Evolutionary conservation across 2,888 invertebrate species (phyloP), one percentile per base, ranked within the genome.

Genomic region (Nymphalis c-album): DNA sequence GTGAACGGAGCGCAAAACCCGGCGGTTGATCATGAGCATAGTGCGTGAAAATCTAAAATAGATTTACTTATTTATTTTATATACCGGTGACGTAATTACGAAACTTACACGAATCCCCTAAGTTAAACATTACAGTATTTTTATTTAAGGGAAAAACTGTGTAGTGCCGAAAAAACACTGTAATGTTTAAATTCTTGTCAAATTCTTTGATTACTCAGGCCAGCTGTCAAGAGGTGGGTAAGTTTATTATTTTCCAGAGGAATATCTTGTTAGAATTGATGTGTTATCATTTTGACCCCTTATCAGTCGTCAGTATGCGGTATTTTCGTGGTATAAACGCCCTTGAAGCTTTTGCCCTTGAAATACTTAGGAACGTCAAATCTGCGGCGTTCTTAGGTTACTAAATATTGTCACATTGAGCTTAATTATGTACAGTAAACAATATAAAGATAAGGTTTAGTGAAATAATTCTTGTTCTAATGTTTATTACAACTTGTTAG

Each of bases 221-320:
- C 88, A 93, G 93, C 91, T 95, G 94, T 94, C 94, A 95, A 95
- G 95, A 95, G 95, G 95, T 95, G 93, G 94, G 95, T 95, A 94
- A 94, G 94, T 95, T 92, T 91, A 85, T 71, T 69, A 60, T 22
- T 71, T 71, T 65, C 40, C 35, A 61, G 63, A 53, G 50, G 67
- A 55, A 64, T 63, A 61, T 59, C 51, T 55, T 55, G 16, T 47
- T 55, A 64, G 58, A 67, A 50, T 60, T 55, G 13, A 40, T 40
- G 48, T 45, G 46, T 60, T 65, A 48, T 63, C 50, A 64, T 22
- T 69, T 48, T 31, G 58, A 58, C 61, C 47, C 60, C 51, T 67
- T 71, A 73, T 71, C 63, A 59, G 71, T 71, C 71, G 71, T 66
- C 67, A 61, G 65, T 69, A 72, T 75, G 74, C 73, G 71, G 69